A percentile compares a stretch with the other conserved stretches of the same genome.
phyloP scores from a whole-genome alignment of 2,113 vertebrate species.

The Neogobius melanostomus region DNA sequence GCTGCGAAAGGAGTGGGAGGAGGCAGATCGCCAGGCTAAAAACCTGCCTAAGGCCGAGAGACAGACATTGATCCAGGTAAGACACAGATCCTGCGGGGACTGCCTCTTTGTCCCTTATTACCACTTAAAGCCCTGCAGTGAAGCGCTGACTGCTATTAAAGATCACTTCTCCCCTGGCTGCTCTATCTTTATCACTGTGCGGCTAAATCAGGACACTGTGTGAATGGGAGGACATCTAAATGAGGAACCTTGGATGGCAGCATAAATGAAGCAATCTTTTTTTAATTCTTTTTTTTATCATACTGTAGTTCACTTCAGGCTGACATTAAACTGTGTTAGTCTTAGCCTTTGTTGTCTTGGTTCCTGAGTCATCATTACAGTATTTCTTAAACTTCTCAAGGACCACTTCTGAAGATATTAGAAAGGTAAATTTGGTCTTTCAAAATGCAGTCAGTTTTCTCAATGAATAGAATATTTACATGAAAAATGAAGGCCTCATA shows the following conservation, averaged over 20 bases:
- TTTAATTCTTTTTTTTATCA: not conserved
- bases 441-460: too few species aligned
- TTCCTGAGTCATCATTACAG: too few species aligned
- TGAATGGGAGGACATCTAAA: slow-evolving; percentile 55
- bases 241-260: slow-evolving; percentile 43
- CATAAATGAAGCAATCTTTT: slow-evolving; percentile 21
- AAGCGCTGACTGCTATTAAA: slow-evolving; percentile 41
- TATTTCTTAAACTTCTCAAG: too few species aligned
- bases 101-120: slow-evolving; percentile 39
- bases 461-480: too few species aligned
- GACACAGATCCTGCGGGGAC: slow-evolving; percentile 44
- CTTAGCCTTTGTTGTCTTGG: not conserved
- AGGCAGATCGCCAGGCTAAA: slow-evolving; percentile 92
- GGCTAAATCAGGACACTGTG: slow-evolving; percentile 49
- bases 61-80: slow-evolving; percentile 95
- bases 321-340: slow-evolving; percentile 7
- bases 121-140: slow-evolving; percentile 28
- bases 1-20: slow-evolving; percentile 98
- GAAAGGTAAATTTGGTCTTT: too few species aligned
- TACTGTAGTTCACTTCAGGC: not conserved
- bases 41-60: slow-evolving; percentile 95
- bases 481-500: too few species aligned
- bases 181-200: slow-evolving; percentile 55
- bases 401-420: too few species aligned
- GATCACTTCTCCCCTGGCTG: slow-evolving; percentile 35